A percentile compares a stretch with the other conserved stretches of the same genome.
These are phyloP conservation scores for Cerastis rubricosa DNA, from an alignment of 2,888 invertebrate genomes.

Conservation along the genomic window DNA sequence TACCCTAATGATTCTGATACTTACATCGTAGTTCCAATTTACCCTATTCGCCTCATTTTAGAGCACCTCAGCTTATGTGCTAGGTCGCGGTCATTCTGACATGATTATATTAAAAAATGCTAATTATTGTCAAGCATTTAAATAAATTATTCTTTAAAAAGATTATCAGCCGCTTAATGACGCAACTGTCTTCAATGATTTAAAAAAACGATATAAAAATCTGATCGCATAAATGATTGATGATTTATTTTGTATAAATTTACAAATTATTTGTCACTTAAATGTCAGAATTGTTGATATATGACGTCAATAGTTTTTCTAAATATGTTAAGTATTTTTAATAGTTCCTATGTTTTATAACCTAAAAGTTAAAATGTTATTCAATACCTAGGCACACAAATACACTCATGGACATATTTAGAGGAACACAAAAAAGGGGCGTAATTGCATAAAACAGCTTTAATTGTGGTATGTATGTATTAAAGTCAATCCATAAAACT, in stretches of 20 bases:
- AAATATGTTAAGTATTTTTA: neutral
- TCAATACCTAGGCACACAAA: neutral
- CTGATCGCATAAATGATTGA: constrained; percentile 1
- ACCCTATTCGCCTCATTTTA: neutral
- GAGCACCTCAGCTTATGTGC: neutral
- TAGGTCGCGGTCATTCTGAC: constrained; percentile 18
- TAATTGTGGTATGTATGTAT: too few relatives aligned
- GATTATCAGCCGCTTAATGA: constrained; percentile 20
- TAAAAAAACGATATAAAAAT: constrained; percentile 2
- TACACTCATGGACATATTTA: neutral
- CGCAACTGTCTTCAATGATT: constrained; percentile 23
- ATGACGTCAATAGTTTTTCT: constrained; percentile 4
- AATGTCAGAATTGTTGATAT: constrained; percentile 5
- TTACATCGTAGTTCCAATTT: neutral
- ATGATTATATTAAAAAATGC: constrained; percentile 15
- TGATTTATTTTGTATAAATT: constrained; percentile 13
- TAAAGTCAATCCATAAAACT: too few relatives aligned
- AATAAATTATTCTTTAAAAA: constrained; percentile 29
- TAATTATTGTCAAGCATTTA: constrained; percentile 24
- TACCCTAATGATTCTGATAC: neutral
- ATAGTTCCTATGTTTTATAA: neutral
- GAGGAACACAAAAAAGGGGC: too few relatives aligned
- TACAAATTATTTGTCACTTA: constrained; percentile 14
- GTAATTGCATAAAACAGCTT: too few relatives aligned
- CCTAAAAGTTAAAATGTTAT: neutral